Evolutionary conservation across 2,113 vertebrate species (phyloP).

Genomic region (Microcebus lehilahytsara): DNA sequence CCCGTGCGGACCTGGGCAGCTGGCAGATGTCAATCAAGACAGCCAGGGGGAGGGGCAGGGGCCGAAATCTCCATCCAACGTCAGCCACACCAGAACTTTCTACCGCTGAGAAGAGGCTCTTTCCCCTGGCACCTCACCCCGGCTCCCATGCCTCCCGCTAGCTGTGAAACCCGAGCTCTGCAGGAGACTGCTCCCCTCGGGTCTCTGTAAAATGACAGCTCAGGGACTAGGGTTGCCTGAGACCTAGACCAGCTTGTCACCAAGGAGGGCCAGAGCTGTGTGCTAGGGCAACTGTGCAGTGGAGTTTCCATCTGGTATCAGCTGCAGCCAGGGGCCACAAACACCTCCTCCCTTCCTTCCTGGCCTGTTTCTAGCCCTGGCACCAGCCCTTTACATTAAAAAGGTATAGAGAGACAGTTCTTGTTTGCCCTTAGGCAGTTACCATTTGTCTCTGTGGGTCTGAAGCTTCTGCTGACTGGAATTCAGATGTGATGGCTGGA

Average conservation of each 20-base stretch:
- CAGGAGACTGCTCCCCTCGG: not conserved
- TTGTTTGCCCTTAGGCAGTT: not conserved
- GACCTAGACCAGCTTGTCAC: not conserved
- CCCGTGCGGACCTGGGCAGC: fast-evolving
- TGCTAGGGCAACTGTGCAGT: not conserved
- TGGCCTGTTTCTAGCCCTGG: not conserved
- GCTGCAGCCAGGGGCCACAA: no score
- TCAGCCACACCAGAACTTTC: not conserved
- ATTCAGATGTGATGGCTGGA: not conserved
- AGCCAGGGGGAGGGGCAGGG: not conserved
- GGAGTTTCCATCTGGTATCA: not conserved
- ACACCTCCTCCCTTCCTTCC: not conserved
- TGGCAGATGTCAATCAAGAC: not conserved
- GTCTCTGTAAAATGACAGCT: not conserved
- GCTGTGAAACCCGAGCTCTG: not conserved
- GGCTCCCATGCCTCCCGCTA: not conserved
- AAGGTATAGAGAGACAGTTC: not conserved
- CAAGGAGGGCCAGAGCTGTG: not conserved
- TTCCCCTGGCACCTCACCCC: not conserved
- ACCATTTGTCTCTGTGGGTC: not conserved
- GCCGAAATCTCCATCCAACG: not conserved
- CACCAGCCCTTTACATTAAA: not conserved
- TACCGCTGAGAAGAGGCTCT: not conserved
- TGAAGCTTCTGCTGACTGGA: not conserved
- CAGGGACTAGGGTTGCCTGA: not conserved